Evolutionary conservation across 2,888 invertebrate genomes (phyloP).

Genomic region (Macrosoma leucophasiata): DNA sequence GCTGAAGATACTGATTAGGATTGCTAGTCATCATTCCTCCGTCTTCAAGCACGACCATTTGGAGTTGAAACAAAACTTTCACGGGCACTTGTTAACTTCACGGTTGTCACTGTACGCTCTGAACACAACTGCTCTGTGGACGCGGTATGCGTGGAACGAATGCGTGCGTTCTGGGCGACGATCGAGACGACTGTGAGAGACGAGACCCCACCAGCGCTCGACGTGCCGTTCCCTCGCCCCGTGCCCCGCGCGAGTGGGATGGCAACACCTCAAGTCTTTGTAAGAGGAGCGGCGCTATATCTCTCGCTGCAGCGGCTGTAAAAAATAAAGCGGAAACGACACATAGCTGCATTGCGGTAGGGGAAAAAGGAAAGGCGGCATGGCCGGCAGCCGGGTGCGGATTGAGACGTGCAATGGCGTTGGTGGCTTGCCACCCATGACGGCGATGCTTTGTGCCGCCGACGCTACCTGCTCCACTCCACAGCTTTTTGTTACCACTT

Average conservation of each 20-base stretch:
- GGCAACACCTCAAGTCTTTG: slow-evolving; percentile 47
- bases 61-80: slow-evolving; percentile 70
- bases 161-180: slow-evolving; percentile 53
- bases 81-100: slow-evolving; percentile 58
- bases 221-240: slow-evolving; percentile 46
- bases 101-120: slow-evolving; percentile 58
- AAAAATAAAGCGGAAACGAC: slow-evolving; percentile 75
- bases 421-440: slow-evolving; percentile 74
- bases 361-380: slow-evolving; percentile 72
- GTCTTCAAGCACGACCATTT: slow-evolving; percentile 94
- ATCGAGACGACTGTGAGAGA: slow-evolving; percentile 64
- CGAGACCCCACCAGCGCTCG: slow-evolving; percentile 58
- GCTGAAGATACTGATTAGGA: slow-evolving; percentile 95
- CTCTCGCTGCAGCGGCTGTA: slow-evolving; percentile 71
- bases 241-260: slow-evolving; percentile 46
- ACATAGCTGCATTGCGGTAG: slow-evolving; percentile 74
- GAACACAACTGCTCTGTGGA: slow-evolving; percentile 55
- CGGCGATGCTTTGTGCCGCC: slow-evolving; percentile 67
- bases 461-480: slow-evolving; percentile 46
- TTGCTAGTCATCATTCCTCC: slow-evolving; percentile 91
- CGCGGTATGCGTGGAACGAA: slow-evolving; percentile 39
- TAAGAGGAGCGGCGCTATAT: slow-evolving; percentile 58
- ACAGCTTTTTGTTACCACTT: slow-evolving; percentile 66
- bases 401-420: slow-evolving; percentile 75
- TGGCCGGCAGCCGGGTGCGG: slow-evolving; percentile 70